Conservation (phyloP, 2,797 vertebrate genomes). For the Sus cebifrons region DNA sequence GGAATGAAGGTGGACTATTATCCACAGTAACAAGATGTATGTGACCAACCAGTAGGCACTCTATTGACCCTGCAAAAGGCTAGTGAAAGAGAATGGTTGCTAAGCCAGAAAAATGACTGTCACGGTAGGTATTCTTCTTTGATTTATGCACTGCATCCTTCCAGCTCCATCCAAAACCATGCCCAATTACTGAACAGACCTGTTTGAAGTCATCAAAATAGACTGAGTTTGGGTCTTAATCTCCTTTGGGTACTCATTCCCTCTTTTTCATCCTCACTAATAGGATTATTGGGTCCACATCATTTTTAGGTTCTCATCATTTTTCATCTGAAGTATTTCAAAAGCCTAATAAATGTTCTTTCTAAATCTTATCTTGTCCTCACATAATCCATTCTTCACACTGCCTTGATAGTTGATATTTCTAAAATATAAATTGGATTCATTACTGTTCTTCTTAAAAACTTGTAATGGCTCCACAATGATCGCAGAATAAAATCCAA, state of each 20-base stretch:
- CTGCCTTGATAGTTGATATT: slow-evolving; percentile 50
- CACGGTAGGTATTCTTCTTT: neutral
- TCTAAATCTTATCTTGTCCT: neutral
- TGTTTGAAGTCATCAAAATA: neutral
- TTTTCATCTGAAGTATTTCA: slow-evolving; percentile 58
- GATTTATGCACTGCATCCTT: neutral
- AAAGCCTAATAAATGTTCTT: slow-evolving; percentile 30
- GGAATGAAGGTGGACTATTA: neutral
- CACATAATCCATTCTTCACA: slow-evolving; percentile 5
- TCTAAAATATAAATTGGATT: slow-evolving; percentile 48
- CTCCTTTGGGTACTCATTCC: neutral
- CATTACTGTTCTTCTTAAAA: slow-evolving; percentile 59
- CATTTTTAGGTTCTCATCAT: slow-evolving; percentile 50
- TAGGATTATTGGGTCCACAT: neutral
- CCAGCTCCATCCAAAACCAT: neutral
- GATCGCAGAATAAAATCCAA: slow-evolving; percentile 30
- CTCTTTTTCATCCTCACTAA: neutral
- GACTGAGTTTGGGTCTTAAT: neutral
- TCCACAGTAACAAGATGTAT: neutral
- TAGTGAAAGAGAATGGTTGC: neutral
- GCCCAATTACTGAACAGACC: neutral
- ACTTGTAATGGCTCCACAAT: neutral
- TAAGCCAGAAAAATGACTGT: neutral
- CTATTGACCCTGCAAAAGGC: neutral
- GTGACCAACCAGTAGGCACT: neutral